phyloP scores from a whole-genome alignment of 1,140 invertebrate species.

The Sinella curviseta region DNA sequence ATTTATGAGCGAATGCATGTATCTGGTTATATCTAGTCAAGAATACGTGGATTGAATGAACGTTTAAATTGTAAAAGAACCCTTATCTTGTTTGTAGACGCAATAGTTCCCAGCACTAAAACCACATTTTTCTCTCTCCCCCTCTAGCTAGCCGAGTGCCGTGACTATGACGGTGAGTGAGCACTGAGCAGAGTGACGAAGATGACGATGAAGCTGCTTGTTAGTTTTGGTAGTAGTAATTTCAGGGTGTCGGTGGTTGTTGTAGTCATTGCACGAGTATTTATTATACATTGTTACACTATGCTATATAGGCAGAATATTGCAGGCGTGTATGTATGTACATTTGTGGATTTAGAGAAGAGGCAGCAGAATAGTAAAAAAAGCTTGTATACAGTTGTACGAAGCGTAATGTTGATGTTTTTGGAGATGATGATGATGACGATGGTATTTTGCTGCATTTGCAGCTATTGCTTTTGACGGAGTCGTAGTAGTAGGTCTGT shows the following conservation, averaged over 20 bases:
- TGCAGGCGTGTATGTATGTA: too few species aligned
- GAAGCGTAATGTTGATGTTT: background rate
- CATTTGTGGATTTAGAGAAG: background rate
- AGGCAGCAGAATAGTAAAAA: background rate
- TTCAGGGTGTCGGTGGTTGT: conserved; percentile 12
- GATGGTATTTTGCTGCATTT: conserved; percentile 18
- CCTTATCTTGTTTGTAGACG: background rate
- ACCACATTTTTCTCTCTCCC: conserved; percentile 8
- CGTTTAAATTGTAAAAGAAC: background rate
- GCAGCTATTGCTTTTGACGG: background rate
- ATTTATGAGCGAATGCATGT: background rate
- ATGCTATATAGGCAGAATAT: background rate
- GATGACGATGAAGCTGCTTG: background rate
- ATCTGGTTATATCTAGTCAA: background rate
- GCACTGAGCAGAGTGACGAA: background rate
- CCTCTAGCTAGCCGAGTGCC: background rate
- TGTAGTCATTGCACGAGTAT: background rate
- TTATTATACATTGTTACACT: background rate
- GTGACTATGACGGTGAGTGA: background rate
- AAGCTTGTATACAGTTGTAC: background rate
- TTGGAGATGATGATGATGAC: background rate
- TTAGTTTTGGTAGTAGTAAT: background rate
- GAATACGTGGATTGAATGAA: background rate
- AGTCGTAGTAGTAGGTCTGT: background rate
- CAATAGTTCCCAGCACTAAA: background rate